Conservation (phyloP, 2,888 invertebrate genomes). For the Thera britannica region DNA sequence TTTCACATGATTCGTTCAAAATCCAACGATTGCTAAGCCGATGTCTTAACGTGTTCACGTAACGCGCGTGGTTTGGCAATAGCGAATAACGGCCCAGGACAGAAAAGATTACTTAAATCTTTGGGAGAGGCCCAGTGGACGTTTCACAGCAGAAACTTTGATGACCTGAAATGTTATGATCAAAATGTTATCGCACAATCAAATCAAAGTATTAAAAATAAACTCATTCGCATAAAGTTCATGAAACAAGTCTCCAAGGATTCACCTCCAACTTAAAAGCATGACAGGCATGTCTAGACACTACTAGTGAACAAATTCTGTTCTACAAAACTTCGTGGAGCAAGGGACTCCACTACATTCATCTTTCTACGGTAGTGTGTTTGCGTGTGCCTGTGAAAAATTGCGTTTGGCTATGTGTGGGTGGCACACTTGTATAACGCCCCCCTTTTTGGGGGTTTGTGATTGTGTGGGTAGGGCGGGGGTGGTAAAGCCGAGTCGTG, state of each 20-base stretch:
- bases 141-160: background rate
- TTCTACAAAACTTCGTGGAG: slow-evolving; percentile 81
- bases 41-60: too few relatives aligned
- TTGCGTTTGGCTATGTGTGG: slow-evolving; percentile 69
- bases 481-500: slow-evolving; percentile 75
- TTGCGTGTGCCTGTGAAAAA: slow-evolving; percentile 79
- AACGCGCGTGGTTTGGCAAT: too few relatives aligned
- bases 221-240: slow-evolving; percentile 57
- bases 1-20: too few relatives aligned
- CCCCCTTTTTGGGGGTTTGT: slow-evolving; percentile 48
- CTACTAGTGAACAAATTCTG: slow-evolving; percentile 81
- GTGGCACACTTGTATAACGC: slow-evolving; percentile 52
- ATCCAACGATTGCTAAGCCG: too few relatives aligned
- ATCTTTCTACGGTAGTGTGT: slow-evolving; percentile 63
- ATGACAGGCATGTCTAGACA: slow-evolving; percentile 82
- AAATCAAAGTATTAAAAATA: slow-evolving; percentile 39
- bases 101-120: too few relatives aligned
- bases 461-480: slow-evolving; percentile 62
- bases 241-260: slow-evolving; percentile 70
- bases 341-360: slow-evolving; percentile 76
- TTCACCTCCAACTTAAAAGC: slow-evolving; percentile 78
- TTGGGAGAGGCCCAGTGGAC: too few relatives aligned
- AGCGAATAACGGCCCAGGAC: too few relatives aligned
- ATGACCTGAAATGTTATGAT: background rate
- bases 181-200: slow-evolving; percentile 22